phyloP scores from a whole-genome alignment of 2,888 invertebrate genomes.

The Chrysolina haemoptera region DNA sequence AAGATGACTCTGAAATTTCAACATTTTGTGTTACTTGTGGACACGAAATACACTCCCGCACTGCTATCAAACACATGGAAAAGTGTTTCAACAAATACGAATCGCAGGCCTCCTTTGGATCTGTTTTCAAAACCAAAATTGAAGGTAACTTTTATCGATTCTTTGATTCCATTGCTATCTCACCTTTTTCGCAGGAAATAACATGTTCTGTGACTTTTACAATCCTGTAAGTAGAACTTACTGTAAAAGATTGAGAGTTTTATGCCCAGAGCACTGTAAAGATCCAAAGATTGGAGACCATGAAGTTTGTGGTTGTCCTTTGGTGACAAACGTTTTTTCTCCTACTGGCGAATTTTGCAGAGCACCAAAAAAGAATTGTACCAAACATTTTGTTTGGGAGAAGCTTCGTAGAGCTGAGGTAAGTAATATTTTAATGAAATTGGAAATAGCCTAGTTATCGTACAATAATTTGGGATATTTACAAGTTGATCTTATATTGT shows the following conservation, averaged over 20 bases:
- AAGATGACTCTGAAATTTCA: constrained; percentile 80
- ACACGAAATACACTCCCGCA: constrained; percentile 92
- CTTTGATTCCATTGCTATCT: not conserved
- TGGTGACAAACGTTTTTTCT: constrained; percentile 88
- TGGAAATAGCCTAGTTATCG: no score
- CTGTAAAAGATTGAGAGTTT: constrained; percentile 93
- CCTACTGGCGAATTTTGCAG: constrained; percentile 90
- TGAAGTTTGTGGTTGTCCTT: constrained; percentile 95
- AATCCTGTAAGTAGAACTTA: constrained; percentile 92
- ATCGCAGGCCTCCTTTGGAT: constrained; percentile 96
- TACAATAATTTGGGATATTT: not conserved
- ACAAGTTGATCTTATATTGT: not conserved
- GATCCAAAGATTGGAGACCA: constrained; percentile 90
- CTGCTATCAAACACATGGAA: constrained; percentile 97
- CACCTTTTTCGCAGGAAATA: constrained; percentile 73
- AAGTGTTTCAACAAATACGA: constrained; percentile 98
- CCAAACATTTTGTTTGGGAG: constrained; percentile 96
- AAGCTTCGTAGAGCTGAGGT: constrained; percentile 94
- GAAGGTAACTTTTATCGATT: constrained; percentile 74
- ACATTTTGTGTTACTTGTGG: constrained; percentile 98
- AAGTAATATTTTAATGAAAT: constrained; percentile 18
- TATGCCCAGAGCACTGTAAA: constrained; percentile 98
- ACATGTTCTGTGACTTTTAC: constrained; percentile 98
- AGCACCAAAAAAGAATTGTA: constrained; percentile 91
- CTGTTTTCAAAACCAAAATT: constrained; percentile 93